Base-by-base conservation (phyloP, 2,113 vertebrate genomes). In the Pleuronectes platessa region DNA sequence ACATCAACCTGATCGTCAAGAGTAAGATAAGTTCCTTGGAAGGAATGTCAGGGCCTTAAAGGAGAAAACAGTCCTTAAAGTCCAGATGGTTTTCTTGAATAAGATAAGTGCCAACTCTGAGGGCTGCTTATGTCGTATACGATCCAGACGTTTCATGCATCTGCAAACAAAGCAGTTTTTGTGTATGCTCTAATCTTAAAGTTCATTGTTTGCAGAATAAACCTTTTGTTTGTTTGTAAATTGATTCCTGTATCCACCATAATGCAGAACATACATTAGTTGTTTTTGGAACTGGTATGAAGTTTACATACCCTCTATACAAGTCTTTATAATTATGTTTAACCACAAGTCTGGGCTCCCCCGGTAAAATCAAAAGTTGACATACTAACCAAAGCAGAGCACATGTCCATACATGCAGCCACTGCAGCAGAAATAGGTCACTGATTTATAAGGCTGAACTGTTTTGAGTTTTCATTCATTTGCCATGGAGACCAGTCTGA, bases 11-110 rank as follows among this genome's bases (percentile, higher is more conserved):
- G 81, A 89, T 84, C 82, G 83, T 83, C 91, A 87, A 92, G 76
- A 86, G 77, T 51, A 80, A 86, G 82, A 86, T 89, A 87, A 87
- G 42, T 82, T 85, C 68, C 68, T 83, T 87, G 90, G 91, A 92
- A 93, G 91, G 84, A 91, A 93, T 89, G 76, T 79, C 6, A 4
- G 56, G 65, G 68, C 61, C 90, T 82, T 88, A 85, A 78, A 86
- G 45, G 67, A 85, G 71, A 86, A 91, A 91, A 87, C 79, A 87
- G 83, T 74, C 71, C 64, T 35, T 27, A 64, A 79, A 77, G 74
- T 78, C 84, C 91, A 86, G 88, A 93, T 90, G 90, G 74, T 89
- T 90, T 90, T 88, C 61, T 69, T 84, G 78, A 88, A 81, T 54
- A 51, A 78, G 59, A 66, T 37, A 54, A 64, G 69, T 91, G 86